Evolutionary conservation across 1,140 invertebrate species (phyloP).

Genomic region (Mizuhopecten yessoensis): DNA sequence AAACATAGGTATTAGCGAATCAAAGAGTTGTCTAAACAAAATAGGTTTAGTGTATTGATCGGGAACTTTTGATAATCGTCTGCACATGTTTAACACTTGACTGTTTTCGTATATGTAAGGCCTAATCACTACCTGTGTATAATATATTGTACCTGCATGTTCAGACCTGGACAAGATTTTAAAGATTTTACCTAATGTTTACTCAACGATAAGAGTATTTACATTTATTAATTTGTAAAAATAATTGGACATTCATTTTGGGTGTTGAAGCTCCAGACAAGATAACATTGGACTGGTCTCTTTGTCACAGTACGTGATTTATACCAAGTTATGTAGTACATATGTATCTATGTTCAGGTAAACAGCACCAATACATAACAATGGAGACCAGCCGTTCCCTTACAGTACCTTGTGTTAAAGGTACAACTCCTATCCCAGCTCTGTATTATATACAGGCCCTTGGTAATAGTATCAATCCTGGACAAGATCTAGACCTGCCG

Average conservation of each 20-base stretch:
- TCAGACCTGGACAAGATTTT: not conserved
- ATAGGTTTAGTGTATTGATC: not conserved
- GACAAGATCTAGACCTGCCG: no score
- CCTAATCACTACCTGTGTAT: constrained; percentile 5
- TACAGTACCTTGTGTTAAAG: not conserved
- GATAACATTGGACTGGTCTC: not conserved
- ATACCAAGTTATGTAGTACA: not conserved
- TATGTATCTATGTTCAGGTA: not conserved
- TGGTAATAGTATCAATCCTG: no score
- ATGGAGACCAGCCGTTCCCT: not conserved
- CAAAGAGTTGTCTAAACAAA: constrained; percentile 13
- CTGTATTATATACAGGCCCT: no score
- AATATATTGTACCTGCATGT: not conserved
- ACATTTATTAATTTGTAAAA: not conserved
- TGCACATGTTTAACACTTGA: not conserved
- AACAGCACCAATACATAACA: not conserved
- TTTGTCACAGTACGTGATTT: not conserved
- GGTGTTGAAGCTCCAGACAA: constrained; percentile 15
- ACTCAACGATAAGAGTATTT: not conserved
- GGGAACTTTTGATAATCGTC: not conserved
- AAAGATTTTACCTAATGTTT: not conserved
- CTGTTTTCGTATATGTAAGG: not conserved
- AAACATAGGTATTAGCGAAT: not conserved
- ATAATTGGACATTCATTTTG: not conserved
- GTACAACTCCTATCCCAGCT: no score